Evolutionary conservation across 2,888 invertebrate species (phyloP), one percentile per base, ranked within the genome.

Genomic region (Griposia aprilina): DNA sequence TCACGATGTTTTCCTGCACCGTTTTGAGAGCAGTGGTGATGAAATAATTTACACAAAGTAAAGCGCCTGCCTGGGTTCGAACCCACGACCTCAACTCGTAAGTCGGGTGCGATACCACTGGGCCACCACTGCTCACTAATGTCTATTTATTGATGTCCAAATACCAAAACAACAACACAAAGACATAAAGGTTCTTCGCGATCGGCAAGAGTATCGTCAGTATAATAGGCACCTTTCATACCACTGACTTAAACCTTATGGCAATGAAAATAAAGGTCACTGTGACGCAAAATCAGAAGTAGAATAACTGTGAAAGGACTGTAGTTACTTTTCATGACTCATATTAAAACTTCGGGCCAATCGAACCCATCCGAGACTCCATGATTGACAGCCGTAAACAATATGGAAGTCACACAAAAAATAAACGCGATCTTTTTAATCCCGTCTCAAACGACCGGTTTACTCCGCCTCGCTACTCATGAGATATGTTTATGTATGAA

Each of bases 401-500:
- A 20, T 23, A 57, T 52, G 41, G 11, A 57, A n/a, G 15, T 59
- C 0, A 30, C 55, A 20, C 23, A 76, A 57, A 71, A 59, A 69
- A 50, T 60, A 20, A 75, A 68, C n/a, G 17, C 8, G 48, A n/a
- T 41, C 45, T 57, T 76, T 80, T 83, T 20, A 80, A 72, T 78
- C 62, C 59, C 5, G 66, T 52, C 48, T 66, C 17, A 69, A 60
- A 81, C 63, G 70, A 30, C 62, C 17, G 23, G 59, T 26, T 65
- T 69, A 26, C 73, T 52, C 36, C 66, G 45, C 36, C 69, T 52
- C 55, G 23, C 71, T 70, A 78, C 78, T 81, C 70, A 57, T 70
- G 52, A 45, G 5, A 10, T 83, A 84, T 84, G 75, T 82, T 84
- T 84, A 82, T 78, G 77, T 82, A 79, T 82, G 76, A 74, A 62